Conservation (phyloP, 2,113 vertebrate species). For the Procavia capensis region DNA sequence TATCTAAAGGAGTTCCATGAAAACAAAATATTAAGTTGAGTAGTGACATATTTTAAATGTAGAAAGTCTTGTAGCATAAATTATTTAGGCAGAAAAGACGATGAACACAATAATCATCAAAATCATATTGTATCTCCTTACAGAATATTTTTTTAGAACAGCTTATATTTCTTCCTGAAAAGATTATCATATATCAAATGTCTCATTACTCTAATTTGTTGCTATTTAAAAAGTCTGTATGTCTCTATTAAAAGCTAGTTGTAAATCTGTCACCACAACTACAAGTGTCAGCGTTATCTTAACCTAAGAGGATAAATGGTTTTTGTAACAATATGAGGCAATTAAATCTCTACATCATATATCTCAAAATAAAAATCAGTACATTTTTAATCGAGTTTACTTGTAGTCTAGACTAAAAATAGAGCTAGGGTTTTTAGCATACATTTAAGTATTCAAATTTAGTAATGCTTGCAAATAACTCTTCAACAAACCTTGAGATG, state of each 20-base stretch:
- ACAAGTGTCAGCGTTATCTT: not conserved
- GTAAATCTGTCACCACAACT: slow-evolving; percentile 15
- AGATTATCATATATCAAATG: not conserved
- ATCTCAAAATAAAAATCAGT: slow-evolving; percentile 23
- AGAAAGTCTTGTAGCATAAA: not conserved
- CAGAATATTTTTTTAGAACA: slow-evolving; percentile 52
- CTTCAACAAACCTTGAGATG: not conserved
- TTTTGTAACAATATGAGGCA: slow-evolving; percentile 41
- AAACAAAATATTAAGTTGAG: not conserved
- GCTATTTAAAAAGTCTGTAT: slow-evolving; percentile 28
- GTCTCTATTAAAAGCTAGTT: slow-evolving; percentile 24
- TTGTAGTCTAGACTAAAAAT: not conserved
- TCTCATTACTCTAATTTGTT: slow-evolving; percentile 50
- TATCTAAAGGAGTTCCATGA: not conserved
- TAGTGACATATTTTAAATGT: not conserved
- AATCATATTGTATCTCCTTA: not conserved
- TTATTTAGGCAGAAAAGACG: slow-evolving; percentile 47
- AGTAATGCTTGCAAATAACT: not conserved
- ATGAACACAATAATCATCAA: not conserved
- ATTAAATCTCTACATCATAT: not conserved
- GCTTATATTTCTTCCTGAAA: slow-evolving; percentile 34
- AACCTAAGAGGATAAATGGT: slow-evolving; percentile 35
- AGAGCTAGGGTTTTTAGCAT: not conserved
- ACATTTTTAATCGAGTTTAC: not conserved
- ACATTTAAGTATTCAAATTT: not conserved